phyloP scores from a whole-genome alignment of 2,888 invertebrate genomes.

The Caenorhabditis angaria region DNA sequence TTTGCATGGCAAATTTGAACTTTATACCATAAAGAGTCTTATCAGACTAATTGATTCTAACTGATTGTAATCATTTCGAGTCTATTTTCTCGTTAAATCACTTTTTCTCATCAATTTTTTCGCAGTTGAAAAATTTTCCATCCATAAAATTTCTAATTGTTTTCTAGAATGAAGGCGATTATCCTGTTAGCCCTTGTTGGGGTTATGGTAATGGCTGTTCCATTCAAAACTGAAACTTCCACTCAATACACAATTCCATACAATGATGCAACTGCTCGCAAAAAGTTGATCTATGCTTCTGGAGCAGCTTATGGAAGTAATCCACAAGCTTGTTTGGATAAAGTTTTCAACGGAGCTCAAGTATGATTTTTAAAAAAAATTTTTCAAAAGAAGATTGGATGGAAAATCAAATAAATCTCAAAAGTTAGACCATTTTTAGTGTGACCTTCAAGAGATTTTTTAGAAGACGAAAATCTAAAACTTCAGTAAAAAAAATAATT shows the following conservation, averaged over 20 bases:
- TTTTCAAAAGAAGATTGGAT: too few relatives aligned
- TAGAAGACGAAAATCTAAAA: too few relatives aligned
- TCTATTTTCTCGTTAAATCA: neutral
- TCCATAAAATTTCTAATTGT: neutral
- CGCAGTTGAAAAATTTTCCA: neutral
- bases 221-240: conserved; percentile 9
- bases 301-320: conserved; percentile 36
- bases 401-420: too few relatives aligned
- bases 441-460: too few relatives aligned
- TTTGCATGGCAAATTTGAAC: too few relatives aligned
- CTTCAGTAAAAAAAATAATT: too few relatives aligned
- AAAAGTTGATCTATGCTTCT: conserved; percentile 35
- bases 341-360: conserved; percentile 27
- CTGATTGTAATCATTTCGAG: too few relatives aligned
- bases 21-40: too few relatives aligned
- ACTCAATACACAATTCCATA: conserved; percentile 38
- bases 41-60: too few relatives aligned
- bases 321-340: conserved; percentile 39
- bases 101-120: neutral
- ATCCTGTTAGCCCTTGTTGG: conserved; percentile 10
- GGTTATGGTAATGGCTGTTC: conserved; percentile 18
- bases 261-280: conserved; percentile 31
- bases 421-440: too few relatives aligned
- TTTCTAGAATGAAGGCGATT: conserved; percentile 33
- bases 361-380: too few relatives aligned